phyloP scores from a whole-genome alignment of 2,888 invertebrate genomes.

The Geophilus truncorum region DNA sequence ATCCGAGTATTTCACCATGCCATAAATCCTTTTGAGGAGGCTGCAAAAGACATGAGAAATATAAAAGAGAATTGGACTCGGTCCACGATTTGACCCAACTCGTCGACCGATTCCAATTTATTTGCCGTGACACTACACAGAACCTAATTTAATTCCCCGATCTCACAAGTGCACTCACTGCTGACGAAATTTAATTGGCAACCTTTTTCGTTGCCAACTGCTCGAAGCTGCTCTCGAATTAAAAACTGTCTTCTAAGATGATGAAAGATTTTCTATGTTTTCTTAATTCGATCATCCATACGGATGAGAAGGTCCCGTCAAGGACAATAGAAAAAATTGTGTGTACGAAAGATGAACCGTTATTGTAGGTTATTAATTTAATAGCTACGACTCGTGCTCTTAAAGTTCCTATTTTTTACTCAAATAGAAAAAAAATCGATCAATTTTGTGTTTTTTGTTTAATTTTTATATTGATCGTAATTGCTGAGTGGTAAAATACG shows the following conservation, averaged over 20 bases:
- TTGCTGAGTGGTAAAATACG: too few relatives aligned
- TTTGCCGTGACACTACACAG: neutral
- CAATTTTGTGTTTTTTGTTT: too few relatives aligned
- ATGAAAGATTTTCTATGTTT: neutral
- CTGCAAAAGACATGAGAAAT: slow-evolving; percentile 10
- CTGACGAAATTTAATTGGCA: neutral
- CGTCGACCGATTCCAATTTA: neutral
- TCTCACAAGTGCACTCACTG: neutral
- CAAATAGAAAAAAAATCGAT: too few relatives aligned
- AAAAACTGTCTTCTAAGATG: neutral
- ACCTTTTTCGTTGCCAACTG: neutral
- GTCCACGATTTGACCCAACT: neutral
- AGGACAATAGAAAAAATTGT: neutral
- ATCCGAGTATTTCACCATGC: slow-evolving; percentile 36
- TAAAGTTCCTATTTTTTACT: too few relatives aligned
- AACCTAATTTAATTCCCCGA: neutral
- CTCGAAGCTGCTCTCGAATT: neutral
- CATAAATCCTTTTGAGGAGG: slow-evolving; percentile 32
- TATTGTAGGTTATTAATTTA: neutral
- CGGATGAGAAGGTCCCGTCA: neutral
- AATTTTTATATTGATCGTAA: too few relatives aligned
- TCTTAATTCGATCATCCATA: neutral
- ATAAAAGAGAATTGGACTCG: neutral
- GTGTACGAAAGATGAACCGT: neutral
- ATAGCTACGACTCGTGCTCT: too few relatives aligned